phyloP scores from a whole-genome alignment of 2,888 invertebrate genomes.

The Ametastegia equiseti region DNA sequence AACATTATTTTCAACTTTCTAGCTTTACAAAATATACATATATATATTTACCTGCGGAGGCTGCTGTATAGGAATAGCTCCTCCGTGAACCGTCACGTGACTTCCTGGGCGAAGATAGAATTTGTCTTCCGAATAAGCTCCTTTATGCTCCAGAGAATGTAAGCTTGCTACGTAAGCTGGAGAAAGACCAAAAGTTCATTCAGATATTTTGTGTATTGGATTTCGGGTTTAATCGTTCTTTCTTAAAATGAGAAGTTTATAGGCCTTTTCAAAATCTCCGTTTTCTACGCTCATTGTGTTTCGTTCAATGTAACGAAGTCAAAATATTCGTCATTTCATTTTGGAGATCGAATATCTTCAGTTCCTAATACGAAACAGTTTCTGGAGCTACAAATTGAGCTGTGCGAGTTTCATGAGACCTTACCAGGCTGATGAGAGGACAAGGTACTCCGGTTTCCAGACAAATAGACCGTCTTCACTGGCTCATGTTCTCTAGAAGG shows the following conservation, averaged over 20 bases:
- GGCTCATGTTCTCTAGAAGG: conserved; percentile 69
- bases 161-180: conserved; percentile 71
- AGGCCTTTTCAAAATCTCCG: no score
- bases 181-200: conserved; percentile 44
- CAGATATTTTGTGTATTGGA: conserved; percentile 9
- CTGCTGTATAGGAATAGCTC: conserved; percentile 79
- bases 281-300: no score
- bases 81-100: conserved; percentile 79
- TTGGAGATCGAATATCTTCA: not conserved
- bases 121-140: conserved; percentile 74
- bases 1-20: no score
- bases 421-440: conserved; percentile 69
- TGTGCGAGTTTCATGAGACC: no score
- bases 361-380: not conserved
- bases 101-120: conserved; percentile 76
- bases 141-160: conserved; percentile 73
- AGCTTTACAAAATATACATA: no score
- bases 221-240: conserved; percentile 17
- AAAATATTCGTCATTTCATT: no score
- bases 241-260: no score
- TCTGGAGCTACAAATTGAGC: not conserved
- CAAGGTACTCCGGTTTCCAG: conserved; percentile 66
- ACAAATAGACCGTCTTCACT: conserved; percentile 69
- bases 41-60: conserved; percentile 75
- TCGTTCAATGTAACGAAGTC: no score